Evolutionary conservation across 92 coral and sea anemone genomes (phyloP), one percentile per base, ranked within the genome.

Genomic region (Umimayanthus chanpuru): DNA sequence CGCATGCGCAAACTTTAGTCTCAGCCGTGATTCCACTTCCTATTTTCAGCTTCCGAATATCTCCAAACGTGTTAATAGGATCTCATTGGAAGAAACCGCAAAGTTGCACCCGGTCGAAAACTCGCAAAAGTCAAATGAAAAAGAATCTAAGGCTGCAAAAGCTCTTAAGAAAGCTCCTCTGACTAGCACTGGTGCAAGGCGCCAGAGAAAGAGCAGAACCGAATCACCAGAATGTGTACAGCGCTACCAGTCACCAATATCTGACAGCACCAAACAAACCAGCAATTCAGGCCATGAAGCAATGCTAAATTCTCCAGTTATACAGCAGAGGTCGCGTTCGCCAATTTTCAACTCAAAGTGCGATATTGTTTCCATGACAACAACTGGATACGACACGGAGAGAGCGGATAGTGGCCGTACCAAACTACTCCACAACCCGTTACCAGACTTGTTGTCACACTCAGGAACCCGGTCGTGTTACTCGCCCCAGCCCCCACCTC

Each of bases 391-490:
- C 25, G 88, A 81, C 47, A 7, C 81, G 20, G 47, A 29, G 70
- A 79, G 80, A 43, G 86, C 25, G 20, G 76, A 74, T 41, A 87
- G 41, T 80, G 32, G 75, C 6, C 92, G 87, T 23, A 64, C 11
- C 58, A 89, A 87, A 81, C 78, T 79, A 49, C 73, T 85, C 25
- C 32, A 74, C 1, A 89, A 89, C 40, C 78, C 87, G 26, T 71
- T 94, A 32, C 98, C 98, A 1, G 98, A 94, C 49, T 92, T 94
- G 58, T 81, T 93, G 41, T 87, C 93, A 10, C 92, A 86, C 85
- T 81, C 94, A 5, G 83, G 82, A 25, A 36, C 76, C 16, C 78
- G 65, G 50, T 1, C 87, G 16, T 41, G 66, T 10, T 71, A 41
- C 41, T 44, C 87, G 39, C 44, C 87, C 15, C 65, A 41, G 21